A percentile compares a stretch with the other conserved stretches of the same genome.
Conservation (phyloP, 2,888 invertebrate species). For the Tinea semifulvella region DNA sequence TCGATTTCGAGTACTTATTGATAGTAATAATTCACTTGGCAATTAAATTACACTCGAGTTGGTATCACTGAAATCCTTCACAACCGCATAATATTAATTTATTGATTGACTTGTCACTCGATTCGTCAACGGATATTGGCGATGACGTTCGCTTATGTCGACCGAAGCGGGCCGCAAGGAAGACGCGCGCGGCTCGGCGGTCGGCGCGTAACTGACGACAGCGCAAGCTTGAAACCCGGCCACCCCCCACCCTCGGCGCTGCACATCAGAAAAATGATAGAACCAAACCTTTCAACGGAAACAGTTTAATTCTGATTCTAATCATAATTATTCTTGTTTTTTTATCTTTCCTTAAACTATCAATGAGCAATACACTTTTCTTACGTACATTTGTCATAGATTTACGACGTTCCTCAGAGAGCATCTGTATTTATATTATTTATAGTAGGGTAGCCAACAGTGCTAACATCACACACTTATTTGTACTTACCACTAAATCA, state of each 20-base stretch:
- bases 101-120: slow-evolving; percentile 7
- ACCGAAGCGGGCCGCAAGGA: neutral
- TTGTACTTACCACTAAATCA: too few species aligned
- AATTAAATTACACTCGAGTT: neutral
- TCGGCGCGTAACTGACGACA: slow-evolving; percentile 48
- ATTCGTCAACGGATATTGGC: neutral
- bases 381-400: too few species aligned
- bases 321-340: slow-evolving; percentile 36
- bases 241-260: slow-evolving; percentile 34
- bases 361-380: too few species aligned
- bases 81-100: slow-evolving; percentile 6
- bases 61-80: slow-evolving; percentile 1
- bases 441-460: too few species aligned
- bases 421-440: too few species aligned
- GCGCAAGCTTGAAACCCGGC: slow-evolving; percentile 59
- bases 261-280: slow-evolving; percentile 55
- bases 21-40: neutral
- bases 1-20: neutral
- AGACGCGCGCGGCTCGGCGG: slow-evolving; percentile 18
- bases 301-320: slow-evolving; percentile 38
- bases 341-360: too few species aligned
- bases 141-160: slow-evolving; percentile 4
- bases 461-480: too few species aligned
- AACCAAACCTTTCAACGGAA: slow-evolving; percentile 53
- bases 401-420: too few species aligned